phyloP scores from a whole-genome alignment of 2,113 vertebrate genomes.

The Telmatochromis brachygnathus region DNA sequence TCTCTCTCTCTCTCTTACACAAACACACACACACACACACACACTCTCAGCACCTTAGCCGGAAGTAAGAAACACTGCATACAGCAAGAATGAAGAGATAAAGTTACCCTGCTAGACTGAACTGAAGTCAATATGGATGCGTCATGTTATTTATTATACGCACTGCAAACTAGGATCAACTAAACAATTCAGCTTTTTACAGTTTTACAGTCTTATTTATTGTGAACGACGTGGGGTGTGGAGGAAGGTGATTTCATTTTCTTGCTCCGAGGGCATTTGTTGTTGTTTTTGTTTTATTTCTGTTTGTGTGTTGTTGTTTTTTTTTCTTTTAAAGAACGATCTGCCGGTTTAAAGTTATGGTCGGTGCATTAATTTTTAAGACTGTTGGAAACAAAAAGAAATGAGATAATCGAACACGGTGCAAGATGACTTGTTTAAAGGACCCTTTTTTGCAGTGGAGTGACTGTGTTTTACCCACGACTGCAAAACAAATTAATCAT shows the following conservation, averaged over 20 bases:
- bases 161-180: constrained; percentile 10
- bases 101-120: constrained; percentile 12
- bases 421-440: background rate
- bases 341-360: background rate
- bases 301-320: background rate
- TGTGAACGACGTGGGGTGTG: background rate
- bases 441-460: constrained; percentile 1
- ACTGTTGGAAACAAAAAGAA: background rate
- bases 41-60: constrained; percentile 32
- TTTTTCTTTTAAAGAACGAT: background rate
- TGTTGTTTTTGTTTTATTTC: background rate
- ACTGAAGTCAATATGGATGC: constrained; percentile 11
- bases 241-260: background rate
- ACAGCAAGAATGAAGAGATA: background rate
- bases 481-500: constrained; percentile 50
- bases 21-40: background rate
- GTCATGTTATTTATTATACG: constrained; percentile 43
- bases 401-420: background rate
- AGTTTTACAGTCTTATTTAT: constrained; percentile 1
- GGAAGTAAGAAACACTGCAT: constrained; percentile 10
- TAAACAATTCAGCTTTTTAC: background rate
- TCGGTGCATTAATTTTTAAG: background rate
- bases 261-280: background rate
- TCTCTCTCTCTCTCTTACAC: background rate
- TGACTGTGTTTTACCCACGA: constrained; percentile 53